Percentiles rank a stretch among this genome's conserved stretches.
Conservation (phyloP, 1,140 invertebrate genomes). For the Pogonognathellus flavescens region DNA sequence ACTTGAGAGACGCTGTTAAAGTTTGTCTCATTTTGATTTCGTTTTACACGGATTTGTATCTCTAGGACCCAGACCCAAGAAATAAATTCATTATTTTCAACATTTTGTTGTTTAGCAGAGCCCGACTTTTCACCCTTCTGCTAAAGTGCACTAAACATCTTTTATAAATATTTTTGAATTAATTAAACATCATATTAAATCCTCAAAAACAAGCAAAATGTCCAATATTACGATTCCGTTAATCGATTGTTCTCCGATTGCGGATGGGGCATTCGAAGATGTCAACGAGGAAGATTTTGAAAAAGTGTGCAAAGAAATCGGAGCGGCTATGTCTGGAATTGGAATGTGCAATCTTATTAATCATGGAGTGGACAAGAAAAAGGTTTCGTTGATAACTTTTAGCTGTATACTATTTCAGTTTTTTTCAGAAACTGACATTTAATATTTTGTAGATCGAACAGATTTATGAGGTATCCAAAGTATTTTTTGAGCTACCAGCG, state of each 20-base stretch:
- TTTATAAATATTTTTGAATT: no score
- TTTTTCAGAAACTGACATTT: neutral
- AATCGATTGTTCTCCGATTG: neutral
- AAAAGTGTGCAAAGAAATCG: neutral
- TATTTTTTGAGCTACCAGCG: conserved; percentile 50
- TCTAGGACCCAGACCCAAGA: no score
- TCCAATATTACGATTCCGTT: neutral
- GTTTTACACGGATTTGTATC: no score
- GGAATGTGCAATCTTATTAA: neutral
- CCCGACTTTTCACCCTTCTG: no score
- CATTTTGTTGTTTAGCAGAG: no score
- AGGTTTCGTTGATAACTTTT: neutral
- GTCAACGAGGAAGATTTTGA: neutral
- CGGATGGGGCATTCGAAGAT: neutral
- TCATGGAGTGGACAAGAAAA: conserved; percentile 2
- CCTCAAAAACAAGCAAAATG: neutral
- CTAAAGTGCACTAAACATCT: no score
- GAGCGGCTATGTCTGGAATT: neutral
- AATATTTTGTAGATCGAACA: conserved; percentile 13
- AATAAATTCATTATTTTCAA: no score
- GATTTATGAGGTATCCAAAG: neutral
- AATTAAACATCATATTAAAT: no score
- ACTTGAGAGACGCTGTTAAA: no score
- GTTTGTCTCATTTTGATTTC: no score
- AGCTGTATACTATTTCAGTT: neutral